Evolutionary conservation across 2,113 vertebrate genomes (phyloP), one percentile per base, ranked within the genome.

Genomic region (Ellobius talpinus): DNA sequence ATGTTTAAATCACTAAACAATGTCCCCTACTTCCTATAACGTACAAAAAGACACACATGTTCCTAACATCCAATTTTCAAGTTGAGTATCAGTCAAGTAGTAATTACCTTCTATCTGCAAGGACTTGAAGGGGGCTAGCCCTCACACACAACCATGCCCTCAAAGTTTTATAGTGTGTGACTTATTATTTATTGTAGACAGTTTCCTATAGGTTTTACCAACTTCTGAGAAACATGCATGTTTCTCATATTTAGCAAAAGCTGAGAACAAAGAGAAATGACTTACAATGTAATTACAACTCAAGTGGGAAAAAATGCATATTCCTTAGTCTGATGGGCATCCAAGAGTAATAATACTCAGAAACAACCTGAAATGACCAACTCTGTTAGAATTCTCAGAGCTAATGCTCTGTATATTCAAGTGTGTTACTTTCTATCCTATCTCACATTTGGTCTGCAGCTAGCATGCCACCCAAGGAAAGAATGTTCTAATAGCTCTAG

Each of bases 201-300:
- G 5, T 87, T 92, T 10, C 50, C 68, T 88, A 47, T 58, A 68
- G n/a, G 74, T 73, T 94, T 50, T 74, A 66, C 17, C 45, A 76
- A 23, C 14, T 17, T 91, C 72, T 86, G 68, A 73, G 74, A 52
- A 39, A 42, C 52, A 55, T 55, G 52, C 3, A 55, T 55, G 24
- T 24, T 86, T 81, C 65, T 91, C 29, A 23, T 13, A 55, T 70
- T 23, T 45, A 96, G 39, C 23, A 58, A 92, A 96, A 94, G 33
- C 5, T 31, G 50, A 55, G 4, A 91, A 88, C 14, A 19, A 50
- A n/a, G 7, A 87, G 21, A 72, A 29, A 88, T 76, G 10, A 9
- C 31, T 61, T 42, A 55, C 66, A 66, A 63, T 74, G 24, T 58
- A 33, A 26, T 92, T 93, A 94, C n/a, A 74, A 21, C 58, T 6